Conservation (phyloP, 2,888 invertebrate species). For the Phortica okadai region DNA sequence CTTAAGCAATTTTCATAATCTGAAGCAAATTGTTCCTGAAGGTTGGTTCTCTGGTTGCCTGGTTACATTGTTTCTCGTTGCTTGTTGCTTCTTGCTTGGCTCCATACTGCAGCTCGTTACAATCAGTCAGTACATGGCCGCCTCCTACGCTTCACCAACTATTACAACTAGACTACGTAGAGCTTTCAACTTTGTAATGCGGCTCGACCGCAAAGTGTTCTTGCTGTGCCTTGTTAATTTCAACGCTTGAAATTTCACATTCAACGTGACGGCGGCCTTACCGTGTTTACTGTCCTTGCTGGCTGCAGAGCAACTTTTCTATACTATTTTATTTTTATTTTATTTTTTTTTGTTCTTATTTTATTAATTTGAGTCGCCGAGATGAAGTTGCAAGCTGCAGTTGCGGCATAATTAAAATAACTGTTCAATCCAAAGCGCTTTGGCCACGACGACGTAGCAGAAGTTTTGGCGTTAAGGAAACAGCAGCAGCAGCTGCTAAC, state of each 20-base stretch:
- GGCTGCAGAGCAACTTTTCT: neutral
- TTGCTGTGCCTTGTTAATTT: slow-evolving; percentile 16
- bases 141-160: neutral
- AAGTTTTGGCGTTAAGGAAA: neutral
- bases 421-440: slow-evolving; percentile 56
- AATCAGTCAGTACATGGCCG: neutral
- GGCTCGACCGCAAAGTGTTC: slow-evolving; percentile 14
- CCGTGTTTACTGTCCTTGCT: neutral
- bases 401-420: slow-evolving; percentile 65
- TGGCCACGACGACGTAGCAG: slow-evolving; percentile 28
- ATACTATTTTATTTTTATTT: neutral
- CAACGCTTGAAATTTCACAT: neutral
- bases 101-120: neutral
- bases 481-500: slow-evolving; percentile 4
- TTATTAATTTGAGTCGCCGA: neutral
- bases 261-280: neutral
- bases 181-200: slow-evolving; percentile 1
- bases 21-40: slow-evolving; percentile 72
- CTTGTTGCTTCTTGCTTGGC: neutral
- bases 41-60: slow-evolving; percentile 40
- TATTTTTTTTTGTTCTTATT: neutral
- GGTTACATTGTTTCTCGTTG: neutral
- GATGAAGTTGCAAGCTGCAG: slow-evolving; percentile 2
- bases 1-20: slow-evolving; percentile 73
- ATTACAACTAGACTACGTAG: no score